Evolutionary conservation across 2,888 invertebrate species (phyloP), one percentile per base, ranked within the genome.

Genomic region (Anarsia innoxiella): DNA sequence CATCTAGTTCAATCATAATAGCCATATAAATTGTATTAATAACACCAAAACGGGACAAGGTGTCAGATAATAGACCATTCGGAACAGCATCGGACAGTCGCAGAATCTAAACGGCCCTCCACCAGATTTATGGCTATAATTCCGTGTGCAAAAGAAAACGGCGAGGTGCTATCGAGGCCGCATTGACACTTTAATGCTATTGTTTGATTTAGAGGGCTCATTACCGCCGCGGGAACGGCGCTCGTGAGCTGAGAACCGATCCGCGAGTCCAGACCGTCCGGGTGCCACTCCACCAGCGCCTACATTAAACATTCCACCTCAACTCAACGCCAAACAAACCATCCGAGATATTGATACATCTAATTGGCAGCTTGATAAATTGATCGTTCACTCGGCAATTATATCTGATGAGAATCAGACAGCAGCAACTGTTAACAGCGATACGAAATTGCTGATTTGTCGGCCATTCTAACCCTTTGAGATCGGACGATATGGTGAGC

Each of bases 121-220:
- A 50, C 56, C 57, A 67, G 67, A 83, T 83, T 83, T 83, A 83
- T 82, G 51, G 62, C 76, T 67, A 75, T 78, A 80, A 82, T 79
- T 70, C 72, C 59, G 63, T 59, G 63, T 71, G 71, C 72, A 74
- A 80, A 79, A 82, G 74, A 80, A 80, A 79, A 79, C 73, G 75
- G 62, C 78, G 67, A 74, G 74, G 79, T 78, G 77, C 73, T 83
- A 82, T 79, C 82, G 75, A 73, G 72, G 60, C 62, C 47, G 62
- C 75, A 84, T 82, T 83, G 84, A 84, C 84, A 84, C 82, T 72
- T 78, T 84, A 84, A 84, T 84, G 79, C 82, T 75, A 82, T 84
- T 83, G 83, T 84, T 83, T 84, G 84, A 83, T 84, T 82, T 84
- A 84, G 69, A 74, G 78, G 63, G 65, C 77, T 83, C 84, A 84